Evolutionary conservation across 2,113 vertebrate species (phyloP).

Genomic region (Chascanopsetta lugubris): DNA sequence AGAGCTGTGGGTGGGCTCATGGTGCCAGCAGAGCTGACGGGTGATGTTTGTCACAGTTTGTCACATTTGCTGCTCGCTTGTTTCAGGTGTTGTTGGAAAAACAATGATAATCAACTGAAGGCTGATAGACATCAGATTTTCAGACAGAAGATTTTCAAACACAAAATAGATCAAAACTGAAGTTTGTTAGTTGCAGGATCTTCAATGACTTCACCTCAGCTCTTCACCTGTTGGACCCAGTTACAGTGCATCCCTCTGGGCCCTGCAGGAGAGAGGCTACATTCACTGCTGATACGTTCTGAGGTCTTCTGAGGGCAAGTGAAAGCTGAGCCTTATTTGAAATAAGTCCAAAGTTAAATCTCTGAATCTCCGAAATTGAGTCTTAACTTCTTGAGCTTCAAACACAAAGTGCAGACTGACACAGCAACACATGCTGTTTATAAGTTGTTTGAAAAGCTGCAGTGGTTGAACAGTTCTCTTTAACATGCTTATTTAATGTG

Average conservation of each 20-base stretch:
- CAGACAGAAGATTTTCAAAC: no score
- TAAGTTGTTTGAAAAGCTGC: background rate
- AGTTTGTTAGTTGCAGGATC: background rate
- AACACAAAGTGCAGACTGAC: background rate
- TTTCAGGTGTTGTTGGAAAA: no score
- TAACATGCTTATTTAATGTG: no score
- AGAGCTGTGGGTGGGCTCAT: no score
- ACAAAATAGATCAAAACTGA: no score
- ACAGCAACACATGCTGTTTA: background rate
- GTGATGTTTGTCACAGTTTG: no score
- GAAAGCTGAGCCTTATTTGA: conserved; percentile 1
- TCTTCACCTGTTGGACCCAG: background rate
- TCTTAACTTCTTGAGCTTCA: background rate
- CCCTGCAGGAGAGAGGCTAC: background rate
- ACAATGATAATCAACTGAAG: no score
- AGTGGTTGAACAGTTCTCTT: no score
- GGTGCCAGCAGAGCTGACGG: no score
- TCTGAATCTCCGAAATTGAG: conserved; percentile 5
- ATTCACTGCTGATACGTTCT: background rate
- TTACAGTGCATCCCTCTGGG: conserved; percentile 4
- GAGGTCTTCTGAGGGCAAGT: background rate
- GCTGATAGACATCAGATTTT: no score
- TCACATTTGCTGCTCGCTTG: no score
- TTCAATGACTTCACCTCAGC: background rate
- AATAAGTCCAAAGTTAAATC: background rate